Evolutionary conservation across 2,113 vertebrate species (phyloP), one percentile per base, ranked within the genome.

Genomic region (Agapornis roseicollis): DNA sequence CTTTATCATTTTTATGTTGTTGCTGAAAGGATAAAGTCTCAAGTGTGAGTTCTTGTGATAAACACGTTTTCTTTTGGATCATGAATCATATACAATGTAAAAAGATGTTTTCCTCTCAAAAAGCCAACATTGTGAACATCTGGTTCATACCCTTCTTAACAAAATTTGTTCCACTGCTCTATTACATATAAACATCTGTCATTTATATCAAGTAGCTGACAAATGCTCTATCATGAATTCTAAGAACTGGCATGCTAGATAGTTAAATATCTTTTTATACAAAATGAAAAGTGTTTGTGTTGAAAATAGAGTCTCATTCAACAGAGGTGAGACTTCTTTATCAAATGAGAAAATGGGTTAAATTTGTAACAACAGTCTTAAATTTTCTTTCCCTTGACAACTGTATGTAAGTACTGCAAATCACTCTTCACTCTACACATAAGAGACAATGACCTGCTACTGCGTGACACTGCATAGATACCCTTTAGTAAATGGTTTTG

Each of bases 111-210:
- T 93, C 90, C 90, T 97, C 94, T 97, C 71, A 56, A 95, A 97
- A 95, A 86, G 49, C 87, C 94, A 97, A 93, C 94, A 93, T 79
- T 89, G 94, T 93, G 96, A 98, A 98, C 98, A 98, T 98, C 97
- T 98, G 98, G 97, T 93, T 96, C 94, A 95, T 97, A 97, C 94
- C 86, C 92, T 94, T 97, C 97, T 94, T 96, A 97, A 97, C 95
- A 81, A 97, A 97, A 98, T 98, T 98, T 94, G 96, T 97, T 98
- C 97, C 97, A 97, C 93, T 87, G 88, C 79, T 97, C 97, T 94
- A 93, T 98, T 97, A 97, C 97, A 96, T 95, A 96, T 96, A 97
- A 98, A 97, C 97, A 98, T 97, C 97, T 98, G 97, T 98, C 97
- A 97, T 97, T 97, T 98, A 95, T 93, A 96, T 97, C 97, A 97